A percentile compares a stretch with the other conserved stretches of the same genome.
phyloP scores from a whole-genome alignment of 2,888 invertebrate species.

The Therioaphis trifolii region DNA sequence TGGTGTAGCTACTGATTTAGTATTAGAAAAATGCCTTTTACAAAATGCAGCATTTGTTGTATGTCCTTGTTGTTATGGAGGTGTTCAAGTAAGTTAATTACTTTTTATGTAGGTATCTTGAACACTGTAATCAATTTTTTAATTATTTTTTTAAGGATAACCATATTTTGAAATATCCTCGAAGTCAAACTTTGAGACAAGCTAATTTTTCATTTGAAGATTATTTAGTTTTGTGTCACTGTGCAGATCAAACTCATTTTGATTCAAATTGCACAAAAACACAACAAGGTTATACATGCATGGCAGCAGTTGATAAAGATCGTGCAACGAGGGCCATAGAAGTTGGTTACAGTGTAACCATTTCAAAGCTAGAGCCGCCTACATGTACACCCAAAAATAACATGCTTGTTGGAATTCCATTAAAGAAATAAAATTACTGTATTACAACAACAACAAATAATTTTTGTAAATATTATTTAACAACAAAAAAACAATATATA shows the following conservation, averaged over 20 bases:
- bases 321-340: conserved; percentile 81
- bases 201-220: conserved; percentile 70
- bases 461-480: conserved; percentile 4
- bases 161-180: conserved; percentile 83
- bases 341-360: conserved; percentile 79
- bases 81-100: conserved; percentile 72
- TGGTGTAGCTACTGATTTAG: conserved; percentile 93
- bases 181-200: conserved; percentile 73
- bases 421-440: conserved; percentile 65
- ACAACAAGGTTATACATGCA: conserved; percentile 83
- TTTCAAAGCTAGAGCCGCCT: conserved; percentile 82
- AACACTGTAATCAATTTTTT: background rate
- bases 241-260: conserved; percentile 91
- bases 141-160: conserved; percentile 67
- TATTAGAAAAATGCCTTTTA: conserved; percentile 83
- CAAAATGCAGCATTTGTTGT: conserved; percentile 85
- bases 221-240: conserved; percentile 86
- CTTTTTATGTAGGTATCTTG: background rate
- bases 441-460: conserved; percentile 30
- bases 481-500: background rate
- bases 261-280: conserved; percentile 76
- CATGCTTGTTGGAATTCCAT: conserved; percentile 78
- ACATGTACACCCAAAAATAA: conserved; percentile 94
- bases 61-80: conserved; percentile 95
- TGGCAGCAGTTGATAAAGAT: conserved; percentile 90